A percentile compares a stretch with the other conserved stretches of the same genome.
Conservation (phyloP, 92 coral and sea anemone species). For the Phenganax marumi region DNA sequence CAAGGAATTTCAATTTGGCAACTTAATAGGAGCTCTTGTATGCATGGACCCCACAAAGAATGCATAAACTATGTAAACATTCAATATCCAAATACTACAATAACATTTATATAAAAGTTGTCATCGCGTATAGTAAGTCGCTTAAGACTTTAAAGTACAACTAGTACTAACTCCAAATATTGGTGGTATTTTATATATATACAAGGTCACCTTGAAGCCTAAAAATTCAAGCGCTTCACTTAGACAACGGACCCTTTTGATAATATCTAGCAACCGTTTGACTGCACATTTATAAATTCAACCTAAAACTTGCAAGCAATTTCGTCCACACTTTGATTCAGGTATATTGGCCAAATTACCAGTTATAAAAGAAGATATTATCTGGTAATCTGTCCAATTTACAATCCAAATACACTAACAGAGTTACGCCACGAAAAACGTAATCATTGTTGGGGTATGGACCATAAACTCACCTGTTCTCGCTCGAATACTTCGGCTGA, state of each 20-base stretch:
- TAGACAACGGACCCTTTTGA: not conserved
- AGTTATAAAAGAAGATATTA: not conserved
- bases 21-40: not conserved
- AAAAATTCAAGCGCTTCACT: not conserved
- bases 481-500: not conserved
- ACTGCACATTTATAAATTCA: not conserved
- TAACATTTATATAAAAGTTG: not conserved
- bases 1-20: not conserved
- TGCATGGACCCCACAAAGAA: not conserved
- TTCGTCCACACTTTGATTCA: not conserved
- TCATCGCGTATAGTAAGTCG: not conserved
- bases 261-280: not conserved
- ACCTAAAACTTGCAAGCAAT: not conserved
- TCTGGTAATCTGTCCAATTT: not conserved
- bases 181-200: not conserved
- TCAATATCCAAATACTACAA: not conserved
- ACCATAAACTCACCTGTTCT: not conserved
- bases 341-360: not conserved
- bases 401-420: not conserved
- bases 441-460: not conserved
- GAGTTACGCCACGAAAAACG: not conserved
- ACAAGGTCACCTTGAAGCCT: not conserved
- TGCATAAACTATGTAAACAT: slow-evolving; percentile 13
- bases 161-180: not conserved
- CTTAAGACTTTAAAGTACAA: not conserved